Conservation (phyloP, 2,113 vertebrate genomes). For the Copsychus sechellarum region DNA sequence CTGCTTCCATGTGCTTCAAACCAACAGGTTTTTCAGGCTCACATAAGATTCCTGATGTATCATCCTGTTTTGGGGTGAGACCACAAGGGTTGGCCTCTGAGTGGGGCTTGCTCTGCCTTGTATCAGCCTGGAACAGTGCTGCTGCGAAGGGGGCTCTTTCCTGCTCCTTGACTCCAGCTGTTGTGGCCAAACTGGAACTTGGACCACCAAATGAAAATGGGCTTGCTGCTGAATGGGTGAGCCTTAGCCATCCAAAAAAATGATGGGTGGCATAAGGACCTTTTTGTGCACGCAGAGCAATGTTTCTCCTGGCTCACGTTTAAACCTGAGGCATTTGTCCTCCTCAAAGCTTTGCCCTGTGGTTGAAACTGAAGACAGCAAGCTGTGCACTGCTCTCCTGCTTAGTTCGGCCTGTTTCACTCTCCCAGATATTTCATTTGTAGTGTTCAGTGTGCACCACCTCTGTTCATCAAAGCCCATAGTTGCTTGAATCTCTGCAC, state of each 20-base stretch:
- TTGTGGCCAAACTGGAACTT: not conserved
- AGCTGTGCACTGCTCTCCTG: not conserved
- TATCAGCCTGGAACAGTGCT: not conserved
- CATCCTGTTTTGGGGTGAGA: not conserved
- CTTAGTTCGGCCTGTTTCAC: not conserved
- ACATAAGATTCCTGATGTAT: not conserved
- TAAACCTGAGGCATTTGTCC: not conserved
- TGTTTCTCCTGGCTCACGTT: not conserved
- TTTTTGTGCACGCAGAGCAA: not conserved
- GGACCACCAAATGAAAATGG: not conserved
- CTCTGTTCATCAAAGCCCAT: not conserved
- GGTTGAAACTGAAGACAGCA: not conserved
- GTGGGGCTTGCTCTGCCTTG: not conserved
- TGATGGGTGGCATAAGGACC: not conserved
- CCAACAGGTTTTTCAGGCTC: not conserved
- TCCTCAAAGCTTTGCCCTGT: not conserved
- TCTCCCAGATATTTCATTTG: not conserved
- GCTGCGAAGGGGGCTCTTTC: not conserved
- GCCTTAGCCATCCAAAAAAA: not conserved
- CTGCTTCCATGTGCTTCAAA: not conserved
- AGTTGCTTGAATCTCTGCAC: not conserved
- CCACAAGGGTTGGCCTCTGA: not conserved
- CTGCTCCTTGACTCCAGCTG: not conserved
- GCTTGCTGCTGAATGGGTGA: not conserved
- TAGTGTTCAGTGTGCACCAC: not conserved